Conservation (phyloP, 2,888 invertebrate species). For the Automeris io region DNA sequence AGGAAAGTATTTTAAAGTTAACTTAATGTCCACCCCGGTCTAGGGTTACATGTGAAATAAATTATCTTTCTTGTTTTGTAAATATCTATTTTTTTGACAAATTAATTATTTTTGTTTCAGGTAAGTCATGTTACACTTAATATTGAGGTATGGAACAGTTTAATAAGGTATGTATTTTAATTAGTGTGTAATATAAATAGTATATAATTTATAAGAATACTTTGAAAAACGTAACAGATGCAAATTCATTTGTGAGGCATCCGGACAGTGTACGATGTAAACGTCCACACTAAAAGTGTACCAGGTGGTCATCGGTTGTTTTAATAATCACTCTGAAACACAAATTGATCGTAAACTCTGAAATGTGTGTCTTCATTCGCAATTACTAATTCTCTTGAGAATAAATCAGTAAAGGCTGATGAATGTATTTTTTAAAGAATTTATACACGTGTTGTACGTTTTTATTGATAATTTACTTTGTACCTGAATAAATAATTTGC, state of each 20-base stretch:
- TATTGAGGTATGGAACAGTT: background rate
- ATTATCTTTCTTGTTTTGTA: too few relatives aligned
- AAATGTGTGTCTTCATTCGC: background rate
- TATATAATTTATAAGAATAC: background rate
- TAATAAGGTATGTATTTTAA: background rate
- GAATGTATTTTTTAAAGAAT: too few relatives aligned
- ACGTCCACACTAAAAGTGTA: background rate
- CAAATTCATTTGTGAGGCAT: too few relatives aligned
- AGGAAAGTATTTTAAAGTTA: too few relatives aligned
- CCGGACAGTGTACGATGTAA: background rate
- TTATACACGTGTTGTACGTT: too few relatives aligned
- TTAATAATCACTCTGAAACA: background rate
- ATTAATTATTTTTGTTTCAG: background rate
- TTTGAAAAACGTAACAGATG: background rate
- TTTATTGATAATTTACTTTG: too few relatives aligned
- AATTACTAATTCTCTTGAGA: too few relatives aligned
- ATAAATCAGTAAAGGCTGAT: too few relatives aligned
- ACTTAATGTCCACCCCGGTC: too few relatives aligned
- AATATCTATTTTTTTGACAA: too few relatives aligned
- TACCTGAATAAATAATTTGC: too few relatives aligned
- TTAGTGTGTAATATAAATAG: background rate
- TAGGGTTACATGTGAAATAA: too few relatives aligned
- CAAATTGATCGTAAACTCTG: slow-evolving; percentile 3
- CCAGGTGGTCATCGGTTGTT: slow-evolving; percentile 2
- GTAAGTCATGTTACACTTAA: background rate